These are phyloP conservation scores for Caenorhabditis afra DNA, from an alignment of 2,888 invertebrate species.

Conservation along the genomic window DNA sequence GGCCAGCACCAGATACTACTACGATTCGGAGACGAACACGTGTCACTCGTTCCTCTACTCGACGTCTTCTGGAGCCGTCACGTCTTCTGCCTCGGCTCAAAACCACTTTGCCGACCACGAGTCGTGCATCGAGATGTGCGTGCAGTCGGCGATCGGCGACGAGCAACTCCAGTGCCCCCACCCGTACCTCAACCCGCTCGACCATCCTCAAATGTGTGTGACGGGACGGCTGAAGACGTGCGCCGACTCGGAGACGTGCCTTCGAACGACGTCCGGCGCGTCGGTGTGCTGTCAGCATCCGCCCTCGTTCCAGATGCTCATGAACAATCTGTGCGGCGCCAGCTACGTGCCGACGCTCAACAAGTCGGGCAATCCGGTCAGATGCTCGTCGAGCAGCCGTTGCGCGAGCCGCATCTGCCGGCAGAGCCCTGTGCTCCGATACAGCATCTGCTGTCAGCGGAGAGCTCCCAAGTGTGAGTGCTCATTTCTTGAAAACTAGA, in stretches of 20 bases:
- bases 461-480: constrained; percentile 22
- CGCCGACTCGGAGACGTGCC: constrained; percentile 56
- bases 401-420: constrained; percentile 69
- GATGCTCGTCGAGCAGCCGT: constrained; percentile 64
- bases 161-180: constrained; percentile 63
- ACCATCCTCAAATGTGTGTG: constrained; percentile 70
- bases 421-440: constrained; percentile 65
- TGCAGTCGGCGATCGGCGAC: constrained; percentile 22
- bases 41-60: constrained; percentile 64
- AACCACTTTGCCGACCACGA: constrained; percentile 65
- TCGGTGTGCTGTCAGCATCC: constrained; percentile 61
- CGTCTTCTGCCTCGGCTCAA: constrained; percentile 40
- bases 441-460: constrained; percentile 70
- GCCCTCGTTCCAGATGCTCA: constrained; percentile 50
- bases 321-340: constrained; percentile 59
- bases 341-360: constrained; percentile 57
- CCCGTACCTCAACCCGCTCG: constrained; percentile 67
- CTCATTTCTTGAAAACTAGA: too few species aligned
- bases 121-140: constrained; percentile 61
- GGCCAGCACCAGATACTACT: constrained; percentile 57
- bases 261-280: constrained; percentile 32
- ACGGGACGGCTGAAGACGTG: constrained; percentile 62
- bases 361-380: constrained; percentile 66
- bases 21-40: constrained; percentile 57
- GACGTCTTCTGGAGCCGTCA: constrained; percentile 23